phyloP scores from a whole-genome alignment of 2,888 invertebrate species.

The Pachycephus smyrnensis region DNA sequence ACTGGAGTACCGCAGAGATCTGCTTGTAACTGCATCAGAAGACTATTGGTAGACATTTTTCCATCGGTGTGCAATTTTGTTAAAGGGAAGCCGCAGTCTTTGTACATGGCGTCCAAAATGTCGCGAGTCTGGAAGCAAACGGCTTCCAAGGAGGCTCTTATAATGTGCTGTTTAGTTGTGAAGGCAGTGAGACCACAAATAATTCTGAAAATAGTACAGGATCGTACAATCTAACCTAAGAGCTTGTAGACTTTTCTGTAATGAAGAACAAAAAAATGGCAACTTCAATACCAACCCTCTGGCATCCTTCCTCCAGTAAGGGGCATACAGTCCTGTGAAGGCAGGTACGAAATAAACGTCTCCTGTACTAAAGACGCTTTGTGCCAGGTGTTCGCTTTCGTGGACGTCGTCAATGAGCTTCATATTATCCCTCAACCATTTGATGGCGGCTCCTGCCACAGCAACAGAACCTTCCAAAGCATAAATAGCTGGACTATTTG shows the following conservation, averaged over 20 bases:
- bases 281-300: conserved; percentile 75
- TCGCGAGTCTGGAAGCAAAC: conserved; percentile 97
- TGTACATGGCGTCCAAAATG: conserved; percentile 93
- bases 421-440: conserved; percentile 94
- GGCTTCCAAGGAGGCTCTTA: conserved; percentile 93
- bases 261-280: neutral
- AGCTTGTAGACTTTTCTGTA: neutral
- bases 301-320: conserved; percentile 98
- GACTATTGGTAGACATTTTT: conserved; percentile 88
- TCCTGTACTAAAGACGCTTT: conserved; percentile 86
- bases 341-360: conserved; percentile 99
- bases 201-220: conserved; percentile 71
- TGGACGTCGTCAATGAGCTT: conserved; percentile 82
- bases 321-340: conserved; percentile 96
- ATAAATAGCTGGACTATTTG: conserved; percentile 82
- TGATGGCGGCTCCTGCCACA: conserved; percentile 91
- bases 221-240: neutral
- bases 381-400: conserved; percentile 77
- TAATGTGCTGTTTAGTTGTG: conserved; percentile 92
- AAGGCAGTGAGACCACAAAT: conserved; percentile 95
- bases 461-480: conserved; percentile 98
- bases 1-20: conserved; percentile 93
- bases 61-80: conserved; percentile 93
- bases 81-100: conserved; percentile 88
- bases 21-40: conserved; percentile 96